phyloP scores from a whole-genome alignment of 2,113 vertebrate genomes.

The Lycaon pictus region DNA sequence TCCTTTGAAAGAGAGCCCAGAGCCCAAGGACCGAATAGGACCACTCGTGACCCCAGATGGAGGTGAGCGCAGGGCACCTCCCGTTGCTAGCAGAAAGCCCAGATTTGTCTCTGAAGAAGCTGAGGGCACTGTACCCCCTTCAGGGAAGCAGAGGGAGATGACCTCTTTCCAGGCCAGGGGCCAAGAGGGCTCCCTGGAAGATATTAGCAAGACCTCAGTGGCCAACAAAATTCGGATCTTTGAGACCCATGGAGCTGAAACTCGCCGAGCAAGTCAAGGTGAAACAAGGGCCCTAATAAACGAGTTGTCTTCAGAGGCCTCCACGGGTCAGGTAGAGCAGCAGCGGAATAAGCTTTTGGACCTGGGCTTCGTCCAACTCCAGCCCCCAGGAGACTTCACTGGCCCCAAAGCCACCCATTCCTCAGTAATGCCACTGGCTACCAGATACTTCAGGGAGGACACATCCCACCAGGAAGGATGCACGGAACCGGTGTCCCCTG shows the following conservation, averaged over 20 bases:
- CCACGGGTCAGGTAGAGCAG: conserved; percentile 11
- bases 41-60: background rate
- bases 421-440: background rate
- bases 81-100: conserved; percentile 33
- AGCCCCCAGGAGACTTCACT: background rate
- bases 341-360: conserved; percentile 33
- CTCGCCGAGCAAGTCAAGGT: background rate
- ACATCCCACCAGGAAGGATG: conserved; percentile 60
- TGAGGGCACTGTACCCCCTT: background rate
- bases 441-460: conserved; percentile 44
- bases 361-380: background rate
- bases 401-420: background rate
- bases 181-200: conserved; percentile 69
- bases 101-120: conserved; percentile 2
- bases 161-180: conserved; percentile 12
- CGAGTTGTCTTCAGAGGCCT: conserved; percentile 54
- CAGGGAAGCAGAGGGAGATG: conserved; percentile 53
- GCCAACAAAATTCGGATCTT: conserved; percentile 90
- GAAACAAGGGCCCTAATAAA: conserved; percentile 60
- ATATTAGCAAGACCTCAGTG: conserved; percentile 83
- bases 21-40: background rate
- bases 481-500: conserved; percentile 82
- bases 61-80: background rate
- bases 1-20: background rate
- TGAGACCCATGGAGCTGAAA: conserved; percentile 76